Conservation (phyloP, 2,888 invertebrate genomes). For the Tenthredo amoena region DNA sequence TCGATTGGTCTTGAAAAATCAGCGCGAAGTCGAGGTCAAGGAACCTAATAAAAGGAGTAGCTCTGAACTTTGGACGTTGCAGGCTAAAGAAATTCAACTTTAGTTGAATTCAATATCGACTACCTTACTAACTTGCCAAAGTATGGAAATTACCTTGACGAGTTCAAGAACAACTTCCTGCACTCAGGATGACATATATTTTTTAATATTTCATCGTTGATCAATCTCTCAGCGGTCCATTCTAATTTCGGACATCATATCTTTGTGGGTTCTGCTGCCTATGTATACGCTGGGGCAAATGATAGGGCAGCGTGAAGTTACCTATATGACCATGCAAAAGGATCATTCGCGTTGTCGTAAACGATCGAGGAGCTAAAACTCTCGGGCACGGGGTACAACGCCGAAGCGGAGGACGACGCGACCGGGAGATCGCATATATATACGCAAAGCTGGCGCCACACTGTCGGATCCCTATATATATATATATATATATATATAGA, state of each 20-base stretch:
- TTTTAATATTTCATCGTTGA: neutral
- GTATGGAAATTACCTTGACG: neutral
- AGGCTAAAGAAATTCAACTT: neutral
- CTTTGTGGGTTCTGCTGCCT: neutral
- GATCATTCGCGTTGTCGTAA: neutral
- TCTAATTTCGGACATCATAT: neutral
- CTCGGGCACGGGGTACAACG: constrained; percentile 50
- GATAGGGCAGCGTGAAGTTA: neutral
- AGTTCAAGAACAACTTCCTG: neutral
- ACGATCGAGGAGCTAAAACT: constrained; percentile 28
- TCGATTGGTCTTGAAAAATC: constrained; percentile 6
- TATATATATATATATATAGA: constrained; percentile 66
- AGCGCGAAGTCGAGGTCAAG: neutral
- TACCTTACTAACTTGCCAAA: neutral
- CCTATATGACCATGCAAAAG: neutral
- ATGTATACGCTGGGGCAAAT: neutral
- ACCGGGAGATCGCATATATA: constrained; percentile 51
- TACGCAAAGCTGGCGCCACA: constrained; percentile 67
- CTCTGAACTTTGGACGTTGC: neutral
- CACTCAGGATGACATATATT: neutral
- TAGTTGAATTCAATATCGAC: neutral
- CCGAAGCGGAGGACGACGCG: constrained; percentile 49
- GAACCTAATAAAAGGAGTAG: neutral
- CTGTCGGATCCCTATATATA: constrained; percentile 68
- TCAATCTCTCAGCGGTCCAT: neutral